Evolutionary conservation across 2,113 vertebrate species (phyloP).

Genomic region (Hassar affinis): DNA sequence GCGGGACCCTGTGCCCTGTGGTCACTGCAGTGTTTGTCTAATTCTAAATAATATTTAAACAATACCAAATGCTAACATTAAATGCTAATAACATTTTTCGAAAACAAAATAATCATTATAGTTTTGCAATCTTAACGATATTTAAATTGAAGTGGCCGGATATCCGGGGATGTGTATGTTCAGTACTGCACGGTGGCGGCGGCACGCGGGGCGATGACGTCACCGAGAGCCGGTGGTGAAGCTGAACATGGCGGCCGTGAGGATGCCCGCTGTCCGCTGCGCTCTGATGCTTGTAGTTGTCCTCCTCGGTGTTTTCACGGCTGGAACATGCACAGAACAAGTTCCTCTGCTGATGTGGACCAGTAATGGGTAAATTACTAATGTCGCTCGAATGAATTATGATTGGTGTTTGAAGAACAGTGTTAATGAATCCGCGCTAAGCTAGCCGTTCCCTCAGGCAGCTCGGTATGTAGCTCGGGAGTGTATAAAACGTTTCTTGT

Average conservation of each 20-base stretch:
- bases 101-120: no score
- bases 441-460: background rate
- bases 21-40: background rate
- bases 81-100: no score
- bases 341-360: constrained; percentile 48
- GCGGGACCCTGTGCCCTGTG: background rate
- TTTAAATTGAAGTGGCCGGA: background rate
- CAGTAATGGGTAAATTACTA: constrained; percentile 35
- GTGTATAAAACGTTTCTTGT: background rate
- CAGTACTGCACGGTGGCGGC: background rate
- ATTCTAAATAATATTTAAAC: no score
- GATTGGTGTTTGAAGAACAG: background rate
- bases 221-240: constrained; percentile 2
- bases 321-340: constrained; percentile 29
- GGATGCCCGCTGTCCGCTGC: background rate
- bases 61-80: no score
- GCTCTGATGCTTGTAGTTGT: background rate
- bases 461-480: background rate
- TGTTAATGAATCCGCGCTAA: no score
- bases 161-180: background rate
- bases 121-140: no score
- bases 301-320: constrained; percentile 16
- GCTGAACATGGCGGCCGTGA: constrained; percentile 61
- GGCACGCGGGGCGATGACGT: background rate
- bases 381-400: no score